These are phyloP conservation scores for Ciconia stormi DNA, from an alignment of 2,113 vertebrate genomes.

Conservation along the genomic window DNA sequence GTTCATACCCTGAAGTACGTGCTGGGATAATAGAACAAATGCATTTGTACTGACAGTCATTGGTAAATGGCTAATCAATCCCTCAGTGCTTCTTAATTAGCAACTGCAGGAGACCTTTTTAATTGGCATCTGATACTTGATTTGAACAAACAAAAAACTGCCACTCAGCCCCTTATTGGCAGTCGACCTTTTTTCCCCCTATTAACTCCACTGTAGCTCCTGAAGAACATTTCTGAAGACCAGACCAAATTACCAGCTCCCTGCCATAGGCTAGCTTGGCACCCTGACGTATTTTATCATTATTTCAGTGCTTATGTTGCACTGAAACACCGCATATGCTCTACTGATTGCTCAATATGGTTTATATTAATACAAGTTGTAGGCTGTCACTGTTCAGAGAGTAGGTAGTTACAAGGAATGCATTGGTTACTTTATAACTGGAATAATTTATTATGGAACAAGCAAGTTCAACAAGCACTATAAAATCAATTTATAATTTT, in stretches of 20 bases:
- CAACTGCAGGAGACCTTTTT: background rate
- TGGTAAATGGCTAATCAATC: constrained; percentile 59
- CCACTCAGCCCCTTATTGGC: background rate
- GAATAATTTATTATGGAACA: constrained; percentile 65
- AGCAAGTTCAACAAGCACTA: constrained; percentile 61
- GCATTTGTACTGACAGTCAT: background rate
- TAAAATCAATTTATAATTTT: constrained; percentile 68
- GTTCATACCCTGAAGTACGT: background rate
- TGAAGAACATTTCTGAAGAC: background rate
- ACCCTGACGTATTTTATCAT: constrained; percentile 41
- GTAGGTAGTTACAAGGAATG: constrained; percentile 21
- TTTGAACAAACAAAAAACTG: constrained; percentile 40
- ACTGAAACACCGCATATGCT: constrained; percentile 55
- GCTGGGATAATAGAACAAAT: constrained; percentile 26
- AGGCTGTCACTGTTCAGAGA: constrained; percentile 50
- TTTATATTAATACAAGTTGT: constrained; percentile 60
- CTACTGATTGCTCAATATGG: constrained; percentile 50
- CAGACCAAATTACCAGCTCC: background rate
- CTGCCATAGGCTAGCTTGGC: background rate
- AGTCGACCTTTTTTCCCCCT: background rate
- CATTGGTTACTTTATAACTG: constrained; percentile 40
- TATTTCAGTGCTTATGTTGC: constrained; percentile 50
- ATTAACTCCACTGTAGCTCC: background rate
- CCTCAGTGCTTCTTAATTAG: constrained; percentile 56
- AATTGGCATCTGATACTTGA: constrained; percentile 47